Evolutionary conservation across 2,888 invertebrate species (phyloP), one percentile per base, ranked within the genome.

Genomic region (Philhelius pedissequus): DNA sequence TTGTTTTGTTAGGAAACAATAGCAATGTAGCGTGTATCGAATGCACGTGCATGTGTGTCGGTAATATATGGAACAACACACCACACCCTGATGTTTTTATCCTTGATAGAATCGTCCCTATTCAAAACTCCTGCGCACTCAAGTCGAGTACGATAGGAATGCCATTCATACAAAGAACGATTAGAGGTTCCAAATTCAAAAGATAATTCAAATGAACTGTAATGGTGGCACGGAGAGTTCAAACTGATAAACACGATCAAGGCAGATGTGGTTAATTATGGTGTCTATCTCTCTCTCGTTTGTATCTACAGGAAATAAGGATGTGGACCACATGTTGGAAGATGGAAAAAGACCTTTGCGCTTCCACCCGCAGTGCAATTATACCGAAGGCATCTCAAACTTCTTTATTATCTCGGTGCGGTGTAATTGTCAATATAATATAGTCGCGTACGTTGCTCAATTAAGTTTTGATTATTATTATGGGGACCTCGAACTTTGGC

Each of bases 231-330:
- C 38, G n/a, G n/a, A 43, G 56, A 43, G 56, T 35, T 38, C 32
- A 30, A 64, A 35, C n/a, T 50, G 64, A 78, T 73, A 73, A 73
- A 64, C 62, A 77, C 40, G 35, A 73, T 62, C 68, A 22, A 43
- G 30, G 78, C 82, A 82, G 82, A 78, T 82, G 82, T 82, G 78
- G 78, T 82, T 82, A 78, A 82, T 77, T 73, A n/a, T n/a, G 77
- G 45, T 69, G 68, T 69, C 40, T 45, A 38, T 35, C 52, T 69
- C 60, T 69, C 40, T 45, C 48, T 35, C 52, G 64, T 30, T 9
- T 54, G 38, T 45, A 18, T 25, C 5, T 48, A 13, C 5, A 8
- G 58, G 70, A 81, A 66, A 78, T 68, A 78, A 48, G 58, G 66
- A 73, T 66, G 52, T 73, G 68, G 73, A 68, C 77, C 77, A 82